Evolutionary conservation across 1,140 invertebrate genomes (phyloP).

Genomic region (Lysiphlebus fabarum): DNA sequence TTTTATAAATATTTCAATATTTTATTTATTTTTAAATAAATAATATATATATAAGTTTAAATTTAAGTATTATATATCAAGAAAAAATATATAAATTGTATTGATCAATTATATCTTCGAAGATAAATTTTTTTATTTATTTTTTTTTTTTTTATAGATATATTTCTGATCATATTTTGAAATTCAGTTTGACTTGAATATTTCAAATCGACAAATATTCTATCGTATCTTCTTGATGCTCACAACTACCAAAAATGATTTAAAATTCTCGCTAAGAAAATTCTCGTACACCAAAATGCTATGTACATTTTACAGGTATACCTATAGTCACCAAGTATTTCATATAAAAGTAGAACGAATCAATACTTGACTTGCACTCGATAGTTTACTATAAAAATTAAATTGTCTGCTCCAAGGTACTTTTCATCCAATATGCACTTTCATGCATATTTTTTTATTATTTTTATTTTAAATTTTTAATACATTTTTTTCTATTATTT

Average conservation of each 20-base stretch:
- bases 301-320: background rate
- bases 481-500: constrained; percentile 11
- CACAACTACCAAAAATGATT: background rate
- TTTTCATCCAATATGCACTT: background rate
- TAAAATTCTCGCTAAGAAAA: constrained; percentile 17
- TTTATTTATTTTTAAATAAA: too few species aligned
- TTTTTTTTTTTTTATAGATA: too few species aligned
- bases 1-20: too few species aligned
- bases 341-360: constrained; percentile 22
- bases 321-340: background rate
- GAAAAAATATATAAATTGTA: too few species aligned
- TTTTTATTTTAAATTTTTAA: background rate
- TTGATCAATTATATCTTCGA: too few species aligned
- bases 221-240: background rate
- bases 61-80: too few species aligned
- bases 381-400: constrained; percentile 33
- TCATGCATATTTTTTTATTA: background rate
- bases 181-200: too few species aligned
- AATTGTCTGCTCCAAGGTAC: constrained; percentile 28
- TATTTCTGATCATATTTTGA: too few species aligned
- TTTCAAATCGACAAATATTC: too few species aligned
- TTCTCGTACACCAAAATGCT: constrained; percentile 1
- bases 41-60: too few species aligned
- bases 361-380: constrained; percentile 17
- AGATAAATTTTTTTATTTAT: too few species aligned